Percentiles rank a stretch among this genome's conserved stretches.
phyloP scores from a whole-genome alignment of 2,113 vertebrate species.

The Gymnobelideus leadbeateri region DNA sequence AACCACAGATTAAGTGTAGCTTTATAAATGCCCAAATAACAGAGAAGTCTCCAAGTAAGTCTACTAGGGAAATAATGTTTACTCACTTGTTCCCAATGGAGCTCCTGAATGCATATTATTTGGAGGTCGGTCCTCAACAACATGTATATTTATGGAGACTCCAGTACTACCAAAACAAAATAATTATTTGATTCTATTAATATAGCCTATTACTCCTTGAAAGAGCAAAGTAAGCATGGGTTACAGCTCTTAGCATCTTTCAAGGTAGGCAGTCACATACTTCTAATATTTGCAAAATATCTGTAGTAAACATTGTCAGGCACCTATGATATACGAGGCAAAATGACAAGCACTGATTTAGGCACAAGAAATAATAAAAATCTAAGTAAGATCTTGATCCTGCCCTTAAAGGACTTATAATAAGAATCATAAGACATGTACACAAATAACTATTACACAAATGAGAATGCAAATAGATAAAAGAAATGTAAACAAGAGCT shows the following conservation, averaged over 20 bases:
- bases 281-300: not conserved
- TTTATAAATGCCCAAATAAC: conserved; percentile 62
- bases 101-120: not conserved
- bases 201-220: not conserved
- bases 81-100: conserved; percentile 45
- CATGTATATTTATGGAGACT: conserved; percentile 34
- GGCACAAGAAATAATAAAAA: not conserved
- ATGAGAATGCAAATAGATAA: not conserved
- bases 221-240: not conserved
- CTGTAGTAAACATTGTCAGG: not conserved
- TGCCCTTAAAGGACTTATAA: not conserved
- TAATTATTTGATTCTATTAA: conserved; percentile 48
- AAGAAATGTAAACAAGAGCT: not conserved
- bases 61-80: conserved; percentile 62
- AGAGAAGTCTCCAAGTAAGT: conserved; percentile 49
- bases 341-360: not conserved
- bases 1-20: conserved; percentile 65
- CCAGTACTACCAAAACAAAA: conserved; percentile 48
- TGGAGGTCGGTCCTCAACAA: conserved; percentile 33
- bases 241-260: not conserved
- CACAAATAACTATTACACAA: not conserved
- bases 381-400: not conserved
- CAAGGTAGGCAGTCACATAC: not conserved
- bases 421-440: not conserved
- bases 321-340: not conserved